Conservation (phyloP, 2,113 vertebrate genomes). For the Caretta caretta region DNA sequence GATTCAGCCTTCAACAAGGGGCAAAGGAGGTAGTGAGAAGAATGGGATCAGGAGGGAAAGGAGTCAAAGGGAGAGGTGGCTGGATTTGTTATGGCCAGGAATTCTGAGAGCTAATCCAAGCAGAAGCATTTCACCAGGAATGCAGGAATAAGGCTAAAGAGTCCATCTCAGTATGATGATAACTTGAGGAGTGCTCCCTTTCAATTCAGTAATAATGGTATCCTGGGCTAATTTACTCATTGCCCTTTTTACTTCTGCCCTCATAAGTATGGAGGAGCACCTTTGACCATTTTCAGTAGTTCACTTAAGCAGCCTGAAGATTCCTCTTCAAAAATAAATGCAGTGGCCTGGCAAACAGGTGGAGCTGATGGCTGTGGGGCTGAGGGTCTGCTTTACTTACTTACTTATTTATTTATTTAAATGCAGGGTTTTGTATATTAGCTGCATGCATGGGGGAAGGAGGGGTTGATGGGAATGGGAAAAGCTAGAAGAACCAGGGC, state of each 20-base stretch:
- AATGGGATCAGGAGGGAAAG: background rate
- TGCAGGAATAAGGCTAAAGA: background rate
- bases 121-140: background rate
- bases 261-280: background rate
- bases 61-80: background rate
- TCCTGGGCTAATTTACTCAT: fast-evolving
- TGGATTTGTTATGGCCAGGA: background rate
- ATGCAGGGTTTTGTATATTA: background rate
- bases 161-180: background rate
- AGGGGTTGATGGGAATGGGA: constrained; percentile 40
- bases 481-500: constrained; percentile 17
- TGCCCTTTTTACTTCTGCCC: fast-evolving
- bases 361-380: constrained; percentile 14
- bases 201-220: fast-evolving
- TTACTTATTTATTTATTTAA: background rate
- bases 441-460: background rate
- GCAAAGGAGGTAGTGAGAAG: fast-evolving
- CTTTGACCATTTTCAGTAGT: background rate
- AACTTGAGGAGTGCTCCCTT: background rate
- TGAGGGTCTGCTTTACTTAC: background rate
- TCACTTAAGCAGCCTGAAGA: background rate
- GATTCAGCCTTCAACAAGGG: constrained; percentile 37
- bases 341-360: constrained; percentile 48
- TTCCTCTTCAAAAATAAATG: background rate
- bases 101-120: background rate